Evolutionary conservation across 2,797 vertebrate genomes (phyloP).

Genomic region (Lepilemur septentrionalis): DNA sequence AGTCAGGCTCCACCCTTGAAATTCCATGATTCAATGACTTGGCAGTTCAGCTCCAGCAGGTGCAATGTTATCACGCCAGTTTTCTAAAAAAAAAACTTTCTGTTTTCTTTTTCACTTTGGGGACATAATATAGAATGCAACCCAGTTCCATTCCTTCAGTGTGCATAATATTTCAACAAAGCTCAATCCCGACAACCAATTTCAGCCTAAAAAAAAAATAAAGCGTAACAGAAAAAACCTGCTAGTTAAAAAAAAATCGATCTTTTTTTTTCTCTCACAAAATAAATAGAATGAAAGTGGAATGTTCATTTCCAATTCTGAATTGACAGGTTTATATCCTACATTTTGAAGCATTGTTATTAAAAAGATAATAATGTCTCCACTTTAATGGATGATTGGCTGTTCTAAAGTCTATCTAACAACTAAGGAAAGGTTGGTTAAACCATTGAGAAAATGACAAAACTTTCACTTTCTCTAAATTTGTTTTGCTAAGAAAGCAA

Average conservation of each 20-base stretch:
- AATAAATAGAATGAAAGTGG: constrained; percentile 7
- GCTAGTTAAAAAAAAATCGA: background rate
- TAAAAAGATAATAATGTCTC: background rate
- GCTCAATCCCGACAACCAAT: constrained; percentile 38
- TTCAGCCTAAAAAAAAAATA: background rate
- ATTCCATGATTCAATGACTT: background rate
- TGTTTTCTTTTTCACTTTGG: background rate
- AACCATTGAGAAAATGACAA: background rate
- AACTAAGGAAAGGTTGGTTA: background rate
- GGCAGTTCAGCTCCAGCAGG: background rate
- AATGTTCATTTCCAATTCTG: background rate
- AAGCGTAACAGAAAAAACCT: constrained; percentile 19
- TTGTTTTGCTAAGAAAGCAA: background rate
- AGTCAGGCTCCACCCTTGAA: background rate
- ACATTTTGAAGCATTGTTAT: background rate
- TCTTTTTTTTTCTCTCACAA: background rate
- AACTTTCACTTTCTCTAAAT: background rate
- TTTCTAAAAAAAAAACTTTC: background rate
- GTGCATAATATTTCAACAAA: constrained; percentile 20
- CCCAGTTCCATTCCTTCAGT: background rate
- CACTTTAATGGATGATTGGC: background rate
- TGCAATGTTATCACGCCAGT: background rate
- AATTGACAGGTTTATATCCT: background rate
- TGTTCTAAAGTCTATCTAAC: background rate
- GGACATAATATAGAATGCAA: background rate